Conservation (phyloP, 2,797 vertebrate genomes). For the Zonotrichia albicollis region DNA sequence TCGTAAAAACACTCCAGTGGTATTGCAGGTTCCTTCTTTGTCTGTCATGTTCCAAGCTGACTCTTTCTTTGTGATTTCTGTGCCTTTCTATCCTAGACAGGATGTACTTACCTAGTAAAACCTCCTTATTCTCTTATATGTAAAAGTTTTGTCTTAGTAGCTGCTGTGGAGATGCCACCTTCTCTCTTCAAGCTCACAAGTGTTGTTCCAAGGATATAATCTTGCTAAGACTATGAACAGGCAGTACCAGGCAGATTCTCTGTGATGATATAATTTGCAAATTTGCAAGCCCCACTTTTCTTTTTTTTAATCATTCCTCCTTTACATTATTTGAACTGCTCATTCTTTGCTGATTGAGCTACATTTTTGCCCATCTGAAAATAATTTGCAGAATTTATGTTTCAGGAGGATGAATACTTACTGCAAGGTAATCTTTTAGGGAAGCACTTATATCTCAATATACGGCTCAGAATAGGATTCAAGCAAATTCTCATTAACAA, state of each 20-base stretch:
- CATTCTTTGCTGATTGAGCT: constrained; percentile 37
- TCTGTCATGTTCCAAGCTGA: neutral
- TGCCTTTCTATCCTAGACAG: neutral
- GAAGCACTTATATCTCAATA: constrained; percentile 16
- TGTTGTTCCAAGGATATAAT: neutral
- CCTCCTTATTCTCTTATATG: neutral
- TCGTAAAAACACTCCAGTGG: neutral
- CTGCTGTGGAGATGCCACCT: neutral
- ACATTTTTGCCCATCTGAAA: constrained; percentile 17
- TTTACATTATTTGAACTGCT: constrained; percentile 22
- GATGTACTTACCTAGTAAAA: neutral
- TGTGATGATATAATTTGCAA: neutral
- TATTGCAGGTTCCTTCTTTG: neutral
- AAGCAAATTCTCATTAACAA: constrained; percentile 30
- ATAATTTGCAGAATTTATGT: constrained; percentile 28
- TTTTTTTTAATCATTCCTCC: neutral
- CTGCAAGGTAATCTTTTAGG: constrained; percentile 29
- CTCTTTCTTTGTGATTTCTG: neutral
- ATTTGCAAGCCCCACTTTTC: neutral
- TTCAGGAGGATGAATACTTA: constrained; percentile 37
- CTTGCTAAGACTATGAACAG: neutral
- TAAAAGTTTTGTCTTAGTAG: neutral
- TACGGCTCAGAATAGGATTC: constrained; percentile 1
- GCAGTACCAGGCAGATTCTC: neutral
- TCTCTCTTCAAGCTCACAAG: neutral